Evolutionary conservation across 2,888 invertebrate genomes (phyloP).

Genomic region (Phaonia tiefii): DNA sequence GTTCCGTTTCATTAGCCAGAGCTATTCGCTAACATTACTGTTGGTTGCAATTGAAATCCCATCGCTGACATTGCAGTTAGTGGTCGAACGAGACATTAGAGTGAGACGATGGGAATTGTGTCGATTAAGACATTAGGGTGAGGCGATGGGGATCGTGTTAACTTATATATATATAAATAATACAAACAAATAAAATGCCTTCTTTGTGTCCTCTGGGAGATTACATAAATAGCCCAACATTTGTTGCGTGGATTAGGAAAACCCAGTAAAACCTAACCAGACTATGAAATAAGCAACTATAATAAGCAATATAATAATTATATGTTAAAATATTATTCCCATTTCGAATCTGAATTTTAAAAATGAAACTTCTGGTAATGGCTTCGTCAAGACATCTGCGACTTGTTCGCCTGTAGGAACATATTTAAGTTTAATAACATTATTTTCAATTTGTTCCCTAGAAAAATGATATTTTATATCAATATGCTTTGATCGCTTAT

Average conservation of each 20-base stretch:
- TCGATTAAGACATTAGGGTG: no score
- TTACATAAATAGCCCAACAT: neutral
- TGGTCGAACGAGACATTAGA: no score
- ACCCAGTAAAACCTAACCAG: slow-evolving; percentile 4
- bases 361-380: neutral
- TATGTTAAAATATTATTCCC: neutral
- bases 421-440: neutral
- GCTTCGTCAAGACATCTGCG: neutral
- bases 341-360: neutral
- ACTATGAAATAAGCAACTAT: neutral
- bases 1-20: no score
- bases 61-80: no score
- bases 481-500: neutral
- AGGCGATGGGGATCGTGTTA: no score
- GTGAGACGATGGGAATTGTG: no score
- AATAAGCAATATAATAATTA: neutral
- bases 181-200: no score
- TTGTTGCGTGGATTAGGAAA: neutral
- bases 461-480: no score
- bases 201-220: neutral
- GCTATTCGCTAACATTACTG: no score
- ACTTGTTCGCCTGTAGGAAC: neutral
- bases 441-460: neutral
- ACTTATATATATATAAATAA: no score
- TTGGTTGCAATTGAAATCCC: no score